Evolutionary conservation across 2,113 vertebrate species (phyloP).

Genomic region (Campylomormyrus tamandua): DNA sequence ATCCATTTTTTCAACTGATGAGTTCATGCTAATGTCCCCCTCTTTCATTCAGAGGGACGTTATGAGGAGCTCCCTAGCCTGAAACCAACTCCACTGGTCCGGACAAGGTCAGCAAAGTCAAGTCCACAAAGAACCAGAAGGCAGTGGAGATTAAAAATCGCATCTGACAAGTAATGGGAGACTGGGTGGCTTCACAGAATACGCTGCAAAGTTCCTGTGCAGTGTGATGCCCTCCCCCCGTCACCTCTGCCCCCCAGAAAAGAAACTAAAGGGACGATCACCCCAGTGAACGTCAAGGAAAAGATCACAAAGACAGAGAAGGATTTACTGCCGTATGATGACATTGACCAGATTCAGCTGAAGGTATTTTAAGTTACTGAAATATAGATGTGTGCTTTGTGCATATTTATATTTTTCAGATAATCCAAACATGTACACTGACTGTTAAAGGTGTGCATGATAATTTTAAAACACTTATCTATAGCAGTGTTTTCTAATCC

Average conservation of each 20-base stretch:
- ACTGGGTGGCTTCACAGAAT: neutral
- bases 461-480: neutral
- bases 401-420: neutral
- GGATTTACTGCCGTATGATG: too few relatives aligned
- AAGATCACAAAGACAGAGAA: too few relatives aligned
- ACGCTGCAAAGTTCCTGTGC: too few relatives aligned
- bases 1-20: neutral
- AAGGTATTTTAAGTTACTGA: too few relatives aligned
- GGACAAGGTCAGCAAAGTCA: neutral
- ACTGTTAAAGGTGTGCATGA: neutral
- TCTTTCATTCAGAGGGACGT: neutral
- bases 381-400: neutral
- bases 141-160: conserved; percentile 1
- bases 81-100: neutral
- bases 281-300: too few relatives aligned
- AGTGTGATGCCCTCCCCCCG: too few relatives aligned
- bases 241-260: neutral
- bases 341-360: too few relatives aligned
- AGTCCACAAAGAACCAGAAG: conserved; percentile 3
- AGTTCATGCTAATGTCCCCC: neutral
- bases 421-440: neutral
- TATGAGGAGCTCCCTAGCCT: neutral
- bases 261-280: too few relatives aligned
- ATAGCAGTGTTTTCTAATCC: neutral
- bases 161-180: neutral